These are phyloP conservation scores for Malthinus seriepunctatus DNA, from an alignment of 2,888 invertebrate genomes.

Conservation along the genomic window DNA sequence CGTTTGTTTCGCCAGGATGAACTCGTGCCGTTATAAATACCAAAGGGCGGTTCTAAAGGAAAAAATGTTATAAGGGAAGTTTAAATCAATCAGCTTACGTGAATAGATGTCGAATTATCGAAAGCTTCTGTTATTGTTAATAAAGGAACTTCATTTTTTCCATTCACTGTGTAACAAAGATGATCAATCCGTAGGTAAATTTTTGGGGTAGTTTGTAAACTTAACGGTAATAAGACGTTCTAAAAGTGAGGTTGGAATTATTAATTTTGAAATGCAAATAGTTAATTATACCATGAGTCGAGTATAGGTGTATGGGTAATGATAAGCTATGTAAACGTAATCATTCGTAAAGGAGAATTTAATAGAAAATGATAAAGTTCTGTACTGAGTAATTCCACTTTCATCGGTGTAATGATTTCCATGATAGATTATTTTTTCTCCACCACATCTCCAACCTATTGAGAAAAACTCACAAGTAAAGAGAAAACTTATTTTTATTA, in stretches of 20 bases:
- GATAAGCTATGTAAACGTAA: conserved; percentile 84
- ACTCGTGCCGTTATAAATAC: conserved; percentile 79
- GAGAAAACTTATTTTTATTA: not conserved
- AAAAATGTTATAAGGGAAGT: not conserved
- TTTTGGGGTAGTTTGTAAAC: conserved; percentile 44
- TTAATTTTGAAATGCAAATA: conserved; percentile 30
- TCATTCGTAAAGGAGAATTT: conserved; percentile 75
- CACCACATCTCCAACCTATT: conserved; percentile 72
- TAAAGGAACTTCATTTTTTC: conserved; percentile 74
- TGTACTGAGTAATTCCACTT: conserved; percentile 62
- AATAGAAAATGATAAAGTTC: conserved; percentile 79
- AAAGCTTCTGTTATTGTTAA: conserved; percentile 74
- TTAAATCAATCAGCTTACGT: conserved; percentile 49
- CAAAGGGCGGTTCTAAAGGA: conserved; percentile 64
- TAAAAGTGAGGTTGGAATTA: conserved; percentile 13
- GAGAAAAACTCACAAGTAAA: conserved; percentile 6
- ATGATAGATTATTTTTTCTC: conserved; percentile 81
- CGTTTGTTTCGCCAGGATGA: conserved; percentile 87
- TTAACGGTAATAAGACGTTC: conserved; percentile 21
- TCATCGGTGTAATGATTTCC: conserved; percentile 70
- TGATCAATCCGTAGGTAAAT: conserved; percentile 68
- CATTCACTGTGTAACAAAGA: conserved; percentile 68
- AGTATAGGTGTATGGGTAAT: conserved; percentile 85
- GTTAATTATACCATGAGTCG: conserved; percentile 64
- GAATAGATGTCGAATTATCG: conserved; percentile 56